Conservation (phyloP, 2,797 vertebrate species). For the Pseudochirops corinnae region DNA sequence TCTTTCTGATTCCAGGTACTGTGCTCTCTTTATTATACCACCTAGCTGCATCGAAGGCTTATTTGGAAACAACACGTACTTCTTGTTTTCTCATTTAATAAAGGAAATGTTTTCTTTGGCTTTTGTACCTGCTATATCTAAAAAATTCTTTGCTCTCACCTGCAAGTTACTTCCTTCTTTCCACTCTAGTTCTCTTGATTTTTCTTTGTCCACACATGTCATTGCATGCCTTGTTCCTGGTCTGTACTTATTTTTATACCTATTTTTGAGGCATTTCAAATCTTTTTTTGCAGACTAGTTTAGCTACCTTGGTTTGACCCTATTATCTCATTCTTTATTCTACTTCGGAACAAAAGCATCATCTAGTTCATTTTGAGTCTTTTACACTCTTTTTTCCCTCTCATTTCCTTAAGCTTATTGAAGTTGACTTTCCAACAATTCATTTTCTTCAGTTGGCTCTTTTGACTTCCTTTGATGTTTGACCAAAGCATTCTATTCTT, state of each 20-base stretch:
- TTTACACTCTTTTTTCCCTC: slow-evolving; percentile 21
- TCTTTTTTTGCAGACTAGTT: not conserved
- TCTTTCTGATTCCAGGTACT: not conserved
- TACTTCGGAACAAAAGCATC: slow-evolving; percentile 24
- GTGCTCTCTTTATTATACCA: not conserved
- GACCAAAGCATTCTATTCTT: slow-evolving; percentile 19
- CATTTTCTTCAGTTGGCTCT: slow-evolving; percentile 42
- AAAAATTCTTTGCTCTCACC: slow-evolving; percentile 6
- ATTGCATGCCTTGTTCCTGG: not conserved
- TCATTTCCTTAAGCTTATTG: slow-evolving; percentile 25
- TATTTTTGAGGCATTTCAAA: not conserved
- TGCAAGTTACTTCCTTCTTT: not conserved
- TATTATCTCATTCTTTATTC: not conserved
- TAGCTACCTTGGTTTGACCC: not conserved
- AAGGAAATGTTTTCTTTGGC: not conserved
- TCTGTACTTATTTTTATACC: not conserved
- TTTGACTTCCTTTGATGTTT: slow-evolving; percentile 55
- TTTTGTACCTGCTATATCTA: not conserved
- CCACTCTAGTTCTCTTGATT: not conserved
- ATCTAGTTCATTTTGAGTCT: not conserved
- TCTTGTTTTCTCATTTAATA: slow-evolving; percentile 11
- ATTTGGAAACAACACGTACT: not conserved
- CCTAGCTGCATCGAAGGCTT: not conserved
- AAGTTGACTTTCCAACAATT: slow-evolving; percentile 51
- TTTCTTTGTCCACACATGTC: not conserved